Percentiles rank a stretch among this genome's conserved stretches.
These are phyloP conservation scores for Leptinotarsa texana DNA, from an alignment of 1,140 invertebrate genomes.

Conservation along the genomic window DNA sequence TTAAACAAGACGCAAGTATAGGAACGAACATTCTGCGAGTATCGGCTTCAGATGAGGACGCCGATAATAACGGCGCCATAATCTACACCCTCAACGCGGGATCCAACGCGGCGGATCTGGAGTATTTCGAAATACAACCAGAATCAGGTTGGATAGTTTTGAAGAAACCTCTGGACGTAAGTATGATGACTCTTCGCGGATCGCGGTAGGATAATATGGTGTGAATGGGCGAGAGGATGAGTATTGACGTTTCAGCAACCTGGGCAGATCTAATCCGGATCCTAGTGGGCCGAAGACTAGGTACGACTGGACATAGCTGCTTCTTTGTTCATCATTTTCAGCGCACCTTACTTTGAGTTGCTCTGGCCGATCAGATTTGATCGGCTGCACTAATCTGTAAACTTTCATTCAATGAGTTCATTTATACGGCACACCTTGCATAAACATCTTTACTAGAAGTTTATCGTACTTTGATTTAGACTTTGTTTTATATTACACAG, in stretches of 20 bases:
- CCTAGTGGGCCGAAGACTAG: conserved; percentile 37
- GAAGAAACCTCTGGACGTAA: conserved; percentile 93
- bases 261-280: conserved; percentile 10
- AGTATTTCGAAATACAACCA: conserved; percentile 94
- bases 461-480: conserved; percentile 30
- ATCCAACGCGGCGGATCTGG: conserved; percentile 81
- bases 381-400: conserved; percentile 52
- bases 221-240: conserved; percentile 36
- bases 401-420: conserved; percentile 60
- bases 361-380: conserved; percentile 48
- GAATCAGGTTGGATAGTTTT: conserved; percentile 95
- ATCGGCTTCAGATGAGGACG: conserved; percentile 93
- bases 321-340: conserved; percentile 57
- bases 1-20: conserved; percentile 94
- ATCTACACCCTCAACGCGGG: conserved; percentile 87
- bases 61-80: conserved; percentile 94
- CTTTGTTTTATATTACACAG: conserved; percentile 15
- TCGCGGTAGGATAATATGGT: conserved; percentile 26
- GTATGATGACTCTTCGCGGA: conserved; percentile 58
- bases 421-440: conserved; percentile 71
- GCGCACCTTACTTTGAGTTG: conserved; percentile 59
- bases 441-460: conserved; percentile 57
- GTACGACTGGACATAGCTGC: conserved; percentile 56
- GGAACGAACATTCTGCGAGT: conserved; percentile 92
- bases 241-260: conserved; percentile 37